Evolutionary conservation across 2,113 vertebrate genomes (phyloP).

Genomic region (Clarias macrocephalus): DNA sequence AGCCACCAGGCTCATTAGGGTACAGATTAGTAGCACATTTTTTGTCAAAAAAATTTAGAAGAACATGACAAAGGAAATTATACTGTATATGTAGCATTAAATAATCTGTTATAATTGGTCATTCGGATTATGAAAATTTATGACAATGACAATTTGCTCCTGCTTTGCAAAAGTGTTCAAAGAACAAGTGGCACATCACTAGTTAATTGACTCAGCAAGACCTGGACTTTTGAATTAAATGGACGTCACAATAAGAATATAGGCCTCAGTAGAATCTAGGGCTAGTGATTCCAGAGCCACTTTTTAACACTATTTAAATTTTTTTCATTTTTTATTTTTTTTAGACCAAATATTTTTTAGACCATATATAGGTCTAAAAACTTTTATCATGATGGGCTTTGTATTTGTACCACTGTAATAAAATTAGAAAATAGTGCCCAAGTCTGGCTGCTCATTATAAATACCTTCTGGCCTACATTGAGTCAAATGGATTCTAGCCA

Average conservation of each 20-base stretch:
- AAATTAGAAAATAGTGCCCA: too few species aligned
- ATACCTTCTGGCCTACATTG: background rate
- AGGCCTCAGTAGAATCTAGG: background rate
- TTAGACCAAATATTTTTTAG: too few species aligned
- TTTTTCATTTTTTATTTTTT: too few species aligned
- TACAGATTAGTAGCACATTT: background rate
- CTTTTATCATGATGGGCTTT: too few species aligned
- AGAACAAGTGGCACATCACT: conserved; percentile 11
- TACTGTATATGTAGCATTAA: conserved; percentile 30
- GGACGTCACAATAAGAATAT: background rate
- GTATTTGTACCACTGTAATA: too few species aligned
- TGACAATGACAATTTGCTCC: background rate
- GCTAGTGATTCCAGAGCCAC: background rate
- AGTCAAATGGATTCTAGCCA: background rate
- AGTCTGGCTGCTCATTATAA: background rate
- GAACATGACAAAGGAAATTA: background rate
- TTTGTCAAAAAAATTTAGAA: background rate
- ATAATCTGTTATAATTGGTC: background rate
- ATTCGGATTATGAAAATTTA: background rate
- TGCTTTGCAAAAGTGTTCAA: background rate
- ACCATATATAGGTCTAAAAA: too few species aligned
- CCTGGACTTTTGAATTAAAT: background rate
- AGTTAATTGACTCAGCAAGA: conserved; percentile 16
- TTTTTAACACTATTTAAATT: too few species aligned
- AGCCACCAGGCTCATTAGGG: background rate